phyloP scores from a whole-genome alignment of 2,113 vertebrate species.

The Peromyscus leucopus region DNA sequence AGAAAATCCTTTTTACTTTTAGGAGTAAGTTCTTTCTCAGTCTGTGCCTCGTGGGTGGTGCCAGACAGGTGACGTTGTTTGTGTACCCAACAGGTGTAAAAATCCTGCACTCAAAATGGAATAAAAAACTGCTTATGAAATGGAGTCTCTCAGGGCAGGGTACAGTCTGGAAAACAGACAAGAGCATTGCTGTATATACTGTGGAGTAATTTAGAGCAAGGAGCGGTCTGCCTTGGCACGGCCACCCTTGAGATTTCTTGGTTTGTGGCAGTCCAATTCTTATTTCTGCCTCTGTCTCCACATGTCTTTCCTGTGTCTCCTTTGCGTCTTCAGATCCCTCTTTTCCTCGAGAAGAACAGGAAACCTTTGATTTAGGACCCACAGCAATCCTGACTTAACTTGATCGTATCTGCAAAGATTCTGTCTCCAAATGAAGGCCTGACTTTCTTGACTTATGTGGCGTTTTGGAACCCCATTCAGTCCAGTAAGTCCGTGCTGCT shows the following conservation, averaged over 20 bases:
- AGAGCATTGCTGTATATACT: neutral
- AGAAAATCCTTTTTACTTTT: too few relatives aligned
- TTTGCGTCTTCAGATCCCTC: neutral
- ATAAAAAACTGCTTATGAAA: too few relatives aligned
- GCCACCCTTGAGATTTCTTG: neutral
- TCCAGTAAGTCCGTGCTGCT: neutral
- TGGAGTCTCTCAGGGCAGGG: neutral
- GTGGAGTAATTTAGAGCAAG: neutral
- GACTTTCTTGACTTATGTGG: neutral
- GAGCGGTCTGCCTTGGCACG: too few relatives aligned
- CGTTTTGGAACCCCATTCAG: neutral
- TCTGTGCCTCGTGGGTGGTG: neutral
- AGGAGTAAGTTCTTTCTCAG: neutral
- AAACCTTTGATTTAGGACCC: neutral
- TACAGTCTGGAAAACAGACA: neutral
- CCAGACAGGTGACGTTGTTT: neutral
- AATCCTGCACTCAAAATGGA: neutral
- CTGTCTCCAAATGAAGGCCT: neutral
- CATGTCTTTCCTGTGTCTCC: neutral
- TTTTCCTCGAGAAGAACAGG: neutral
- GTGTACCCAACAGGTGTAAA: too few relatives aligned
- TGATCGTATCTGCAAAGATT: neutral
- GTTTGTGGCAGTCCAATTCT: neutral
- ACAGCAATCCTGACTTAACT: neutral
- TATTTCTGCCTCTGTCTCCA: neutral